These are phyloP conservation scores for Loriculus beryllinus DNA, from an alignment of 2,797 vertebrate species.

Conservation along the genomic window DNA sequence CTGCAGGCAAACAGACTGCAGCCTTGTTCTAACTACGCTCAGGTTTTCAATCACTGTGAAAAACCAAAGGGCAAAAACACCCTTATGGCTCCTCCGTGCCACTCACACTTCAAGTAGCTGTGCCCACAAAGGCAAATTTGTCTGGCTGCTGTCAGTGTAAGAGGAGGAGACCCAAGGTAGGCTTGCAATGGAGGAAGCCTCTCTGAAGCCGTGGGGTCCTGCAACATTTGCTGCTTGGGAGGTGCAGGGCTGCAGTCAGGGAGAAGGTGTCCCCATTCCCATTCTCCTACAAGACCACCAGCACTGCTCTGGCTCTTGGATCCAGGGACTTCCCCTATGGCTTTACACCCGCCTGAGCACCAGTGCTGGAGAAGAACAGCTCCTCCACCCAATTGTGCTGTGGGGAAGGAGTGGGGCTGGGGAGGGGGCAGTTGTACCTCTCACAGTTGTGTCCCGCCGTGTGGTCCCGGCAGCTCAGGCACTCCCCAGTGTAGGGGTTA, in stretches of 20 bases:
- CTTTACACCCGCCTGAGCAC: background rate
- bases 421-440: constrained; percentile 69
- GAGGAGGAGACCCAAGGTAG: background rate
- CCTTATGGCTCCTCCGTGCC: background rate
- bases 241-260: fast-evolving
- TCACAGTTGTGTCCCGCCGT: constrained; percentile 88
- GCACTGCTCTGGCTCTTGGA: fast-evolving
- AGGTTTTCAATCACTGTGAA: background rate
- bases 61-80: background rate
- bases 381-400: background rate
- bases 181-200: background rate
- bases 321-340: background rate
- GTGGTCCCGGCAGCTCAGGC: constrained; percentile 85
- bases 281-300: background rate
- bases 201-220: background rate
- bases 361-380: background rate
- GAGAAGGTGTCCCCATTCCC: background rate
- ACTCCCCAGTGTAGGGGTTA: constrained; percentile 81
- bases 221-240: background rate
- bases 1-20: background rate
- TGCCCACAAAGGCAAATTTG: background rate
- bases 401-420: background rate
- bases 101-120: background rate
- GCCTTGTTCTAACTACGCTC: background rate
- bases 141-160: background rate